A percentile compares a stretch with the other conserved stretches of the same genome.
These are phyloP conservation scores for Remorina albescens DNA, from an alignment of 2,797 vertebrate species.

Conservation along the genomic window DNA sequence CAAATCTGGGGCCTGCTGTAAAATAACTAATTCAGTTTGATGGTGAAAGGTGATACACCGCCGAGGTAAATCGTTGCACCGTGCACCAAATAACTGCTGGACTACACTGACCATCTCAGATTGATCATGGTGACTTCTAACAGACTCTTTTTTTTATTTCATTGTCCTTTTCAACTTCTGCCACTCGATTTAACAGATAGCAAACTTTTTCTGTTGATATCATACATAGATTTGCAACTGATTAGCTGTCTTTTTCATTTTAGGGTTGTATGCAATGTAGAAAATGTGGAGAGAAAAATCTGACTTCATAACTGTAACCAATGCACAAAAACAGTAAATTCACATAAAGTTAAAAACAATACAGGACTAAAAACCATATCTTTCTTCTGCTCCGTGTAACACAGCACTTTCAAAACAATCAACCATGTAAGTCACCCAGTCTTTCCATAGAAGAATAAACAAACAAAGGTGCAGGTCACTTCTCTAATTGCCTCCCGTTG, in stretches of 20 bases:
- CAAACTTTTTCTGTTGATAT: conserved; percentile 3
- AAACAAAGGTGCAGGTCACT: conserved; percentile 65
- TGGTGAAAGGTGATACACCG: not conserved
- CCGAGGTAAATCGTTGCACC: not conserved
- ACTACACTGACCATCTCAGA: not conserved
- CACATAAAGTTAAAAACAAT: conserved; percentile 26
- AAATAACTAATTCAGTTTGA: conserved; percentile 8
- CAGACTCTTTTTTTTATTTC: not conserved
- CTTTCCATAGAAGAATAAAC: conserved; percentile 63
- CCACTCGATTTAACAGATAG: conserved; percentile 19
- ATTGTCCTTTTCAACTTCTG: not conserved
- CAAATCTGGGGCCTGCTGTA: not conserved
- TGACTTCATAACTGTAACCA: conserved; percentile 21
- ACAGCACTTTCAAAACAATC: conserved; percentile 59
- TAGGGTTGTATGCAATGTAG: not conserved
- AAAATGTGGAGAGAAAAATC: conserved; percentile 11
- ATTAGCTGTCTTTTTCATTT: conserved; percentile 24
- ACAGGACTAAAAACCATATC: conserved; percentile 30
- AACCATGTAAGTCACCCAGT: conserved; percentile 57
- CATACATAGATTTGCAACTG: not conserved
- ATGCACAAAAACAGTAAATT: conserved; percentile 32
- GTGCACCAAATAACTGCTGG: not conserved
- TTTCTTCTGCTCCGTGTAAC: conserved; percentile 59
- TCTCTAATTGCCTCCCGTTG: conserved; percentile 60
- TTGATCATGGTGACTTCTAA: conserved; percentile 14